Base-by-base conservation (phyloP, 1,140 invertebrate species). In the Heliothis subflexa region DNA sequence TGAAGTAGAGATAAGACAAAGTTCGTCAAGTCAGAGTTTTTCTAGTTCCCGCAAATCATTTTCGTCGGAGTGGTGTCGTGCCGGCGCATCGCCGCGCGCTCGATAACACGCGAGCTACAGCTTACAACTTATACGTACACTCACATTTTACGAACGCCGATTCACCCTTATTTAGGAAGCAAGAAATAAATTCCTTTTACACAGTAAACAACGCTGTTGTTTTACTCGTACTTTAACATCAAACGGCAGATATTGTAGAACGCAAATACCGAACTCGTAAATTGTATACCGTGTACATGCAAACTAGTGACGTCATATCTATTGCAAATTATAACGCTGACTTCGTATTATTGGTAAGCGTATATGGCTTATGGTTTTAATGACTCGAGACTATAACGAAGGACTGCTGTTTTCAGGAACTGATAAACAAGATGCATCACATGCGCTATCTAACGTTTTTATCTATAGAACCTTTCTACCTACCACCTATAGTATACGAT, bases 101-200 rank as follows among this genome's bases (percentile, higher is more conserved):
- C 70, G 21, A 72, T 59, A 47, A 59, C 70, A 73, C 70, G 70
- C 70, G 54, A 73, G 54, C 33, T 7, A 59, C 59, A 28, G 54
- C 70, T 59, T 12, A 47, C 54, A 59, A 59, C 54, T 73, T 59
- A 70, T 70, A 70, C 18, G 12, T 21, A 28, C 66, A 70, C 66
- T 70, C 28, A 70, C 3, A 70, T 70, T 70, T 70, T 70, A 70
- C 50, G 66, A 68, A 68, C 64, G 45, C 49, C 62, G 64, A 70
- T 70, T 70, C 66, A 28, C 66, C 66, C 66, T 70, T 70, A 70
- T 52, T 70, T 70, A 52, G 21, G 47, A 70, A 49, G 18, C 47
- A 50, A 70, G 47, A 70, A 52, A 70, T 70, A 70, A 52, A 28
- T 70, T 50, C 66, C 16, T 18, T 70, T 28, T 70, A 49, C 66